phyloP scores from a whole-genome alignment of 2,888 invertebrate genomes.

The Agrotis ipsilon region DNA sequence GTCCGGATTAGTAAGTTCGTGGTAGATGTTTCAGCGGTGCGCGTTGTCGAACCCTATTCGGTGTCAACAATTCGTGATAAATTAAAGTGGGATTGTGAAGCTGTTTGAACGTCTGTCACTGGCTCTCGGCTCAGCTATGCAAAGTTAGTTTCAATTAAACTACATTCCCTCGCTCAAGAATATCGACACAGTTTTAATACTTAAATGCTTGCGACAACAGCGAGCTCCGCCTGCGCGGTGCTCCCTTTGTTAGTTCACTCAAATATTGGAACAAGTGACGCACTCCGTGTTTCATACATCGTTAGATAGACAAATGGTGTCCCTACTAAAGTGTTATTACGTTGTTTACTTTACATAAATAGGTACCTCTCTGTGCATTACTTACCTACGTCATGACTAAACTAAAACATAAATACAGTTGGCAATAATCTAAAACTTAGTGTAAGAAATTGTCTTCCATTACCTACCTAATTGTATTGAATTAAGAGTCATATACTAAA shows the following conservation, averaged over 20 bases:
- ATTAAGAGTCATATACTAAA: neutral
- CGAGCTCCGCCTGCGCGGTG: conserved; percentile 11
- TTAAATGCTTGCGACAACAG: conserved; percentile 37
- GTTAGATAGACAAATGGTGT: conserved; percentile 35
- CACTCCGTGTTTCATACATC: conserved; percentile 21
- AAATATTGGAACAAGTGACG: conserved; percentile 55
- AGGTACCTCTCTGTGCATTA: neutral
- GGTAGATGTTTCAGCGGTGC: conserved; percentile 32
- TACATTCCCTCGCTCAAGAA: conserved; percentile 38
- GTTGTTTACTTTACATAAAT: conserved; percentile 22
- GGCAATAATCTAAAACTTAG: neutral
- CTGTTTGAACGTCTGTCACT: conserved; percentile 54
- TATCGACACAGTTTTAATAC: conserved; percentile 44
- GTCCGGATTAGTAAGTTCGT: neutral
- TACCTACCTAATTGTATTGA: neutral
- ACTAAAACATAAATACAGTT: too few relatives aligned
- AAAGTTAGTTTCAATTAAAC: conserved; percentile 53
- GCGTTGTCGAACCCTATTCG: conserved; percentile 62
- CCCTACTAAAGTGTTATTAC: conserved; percentile 26
- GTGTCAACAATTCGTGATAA: conserved; percentile 67
- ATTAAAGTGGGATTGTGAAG: conserved; percentile 64
- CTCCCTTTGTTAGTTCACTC: conserved; percentile 46
- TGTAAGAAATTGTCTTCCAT: neutral
- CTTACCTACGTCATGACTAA: neutral
- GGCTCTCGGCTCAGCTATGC: conserved; percentile 44